Evolutionary conservation across 1,140 invertebrate genomes (phyloP).

Genomic region (Brachionus calyciflorus): DNA sequence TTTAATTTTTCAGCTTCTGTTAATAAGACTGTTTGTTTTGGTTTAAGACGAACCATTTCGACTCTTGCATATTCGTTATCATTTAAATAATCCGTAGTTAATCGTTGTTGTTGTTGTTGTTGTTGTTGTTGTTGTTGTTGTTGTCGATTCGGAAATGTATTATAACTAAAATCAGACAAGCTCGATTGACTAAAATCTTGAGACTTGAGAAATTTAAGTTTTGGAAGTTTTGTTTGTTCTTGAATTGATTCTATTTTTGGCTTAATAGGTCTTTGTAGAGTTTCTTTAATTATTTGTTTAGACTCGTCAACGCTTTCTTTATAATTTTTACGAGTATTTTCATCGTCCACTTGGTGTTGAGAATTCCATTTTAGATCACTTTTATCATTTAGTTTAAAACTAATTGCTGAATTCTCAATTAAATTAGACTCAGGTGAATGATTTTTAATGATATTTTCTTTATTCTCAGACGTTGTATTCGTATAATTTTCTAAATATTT

Average conservation of each 20-base stretch:
- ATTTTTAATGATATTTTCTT: no score
- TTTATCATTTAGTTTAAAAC: not conserved
- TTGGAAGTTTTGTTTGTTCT: conserved; percentile 7
- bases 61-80: conserved; percentile 14
- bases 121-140: no score
- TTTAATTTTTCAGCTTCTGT: not conserved
- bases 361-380: conserved; percentile 3
- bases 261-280: not conserved
- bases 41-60: not conserved
- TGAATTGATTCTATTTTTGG: conserved; percentile 4
- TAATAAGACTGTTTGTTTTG: not conserved
- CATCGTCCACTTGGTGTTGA: not conserved
- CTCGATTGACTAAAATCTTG: not conserved
- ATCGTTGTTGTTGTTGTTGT: no score
- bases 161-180: not conserved
- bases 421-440: no score
- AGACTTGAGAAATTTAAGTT: conserved; percentile 4
- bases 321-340: not conserved
- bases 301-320: not conserved
- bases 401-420: no score
- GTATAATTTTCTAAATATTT: not conserved
- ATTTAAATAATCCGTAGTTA: not conserved
- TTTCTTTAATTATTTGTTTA: not conserved
- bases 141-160: no score
- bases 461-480: not conserved